Evolutionary conservation across 2,113 vertebrate genomes (phyloP).

Genomic region (Gadus chalcogrammus): DNA sequence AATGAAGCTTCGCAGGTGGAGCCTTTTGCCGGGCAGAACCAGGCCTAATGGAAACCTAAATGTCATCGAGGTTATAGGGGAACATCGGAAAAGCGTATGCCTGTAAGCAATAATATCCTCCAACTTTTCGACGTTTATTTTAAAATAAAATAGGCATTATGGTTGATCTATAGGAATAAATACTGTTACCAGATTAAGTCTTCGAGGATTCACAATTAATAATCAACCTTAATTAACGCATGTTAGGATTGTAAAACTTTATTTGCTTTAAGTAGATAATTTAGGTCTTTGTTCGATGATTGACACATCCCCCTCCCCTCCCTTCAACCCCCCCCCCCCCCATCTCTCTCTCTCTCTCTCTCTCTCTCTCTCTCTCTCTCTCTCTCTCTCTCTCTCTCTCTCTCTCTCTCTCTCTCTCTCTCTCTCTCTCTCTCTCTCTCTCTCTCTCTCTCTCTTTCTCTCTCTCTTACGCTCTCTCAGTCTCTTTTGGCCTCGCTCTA

Average conservation of each 20-base stretch:
- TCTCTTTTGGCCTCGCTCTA: not conserved
- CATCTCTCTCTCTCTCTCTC: not conserved
- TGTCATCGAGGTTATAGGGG: conserved; percentile 5
- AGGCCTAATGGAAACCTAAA: conserved; percentile 18
- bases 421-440: conserved; percentile 9
- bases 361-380: conserved; percentile 9
- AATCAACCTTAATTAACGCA: not conserved
- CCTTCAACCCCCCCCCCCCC: conserved; percentile 23
- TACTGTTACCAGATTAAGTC: no score
- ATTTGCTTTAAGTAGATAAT: conserved; percentile 11
- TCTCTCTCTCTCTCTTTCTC: conserved; percentile 10
- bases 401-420: conserved; percentile 20
- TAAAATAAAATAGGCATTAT: no score
- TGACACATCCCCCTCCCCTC: conserved; percentile 13
- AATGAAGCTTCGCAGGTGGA: conserved; percentile 43
- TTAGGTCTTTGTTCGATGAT: conserved; percentile 4
- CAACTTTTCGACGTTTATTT: no score
- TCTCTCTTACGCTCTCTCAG: not conserved
- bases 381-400: conserved; percentile 16
- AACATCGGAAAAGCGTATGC: not conserved
- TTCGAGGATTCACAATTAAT: no score
- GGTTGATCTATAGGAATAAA: no score
- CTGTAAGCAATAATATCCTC: no score
- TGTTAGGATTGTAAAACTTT: not conserved
- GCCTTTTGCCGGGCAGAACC: conserved; percentile 16